Conservation (phyloP, 2,797 vertebrate species). For the Leucoraja ocellata region DNA sequence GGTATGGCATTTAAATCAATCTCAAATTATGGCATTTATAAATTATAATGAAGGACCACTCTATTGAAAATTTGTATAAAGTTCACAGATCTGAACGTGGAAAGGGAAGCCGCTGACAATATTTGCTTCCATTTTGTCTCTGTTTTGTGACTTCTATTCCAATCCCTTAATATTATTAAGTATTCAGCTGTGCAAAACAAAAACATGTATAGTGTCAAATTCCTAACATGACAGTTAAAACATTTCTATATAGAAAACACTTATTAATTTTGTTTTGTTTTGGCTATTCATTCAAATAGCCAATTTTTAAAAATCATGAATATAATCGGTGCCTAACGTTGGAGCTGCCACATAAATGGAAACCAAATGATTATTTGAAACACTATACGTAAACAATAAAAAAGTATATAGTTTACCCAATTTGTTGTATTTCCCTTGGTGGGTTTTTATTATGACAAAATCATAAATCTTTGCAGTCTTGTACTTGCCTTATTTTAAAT, state of each 20-base stretch:
- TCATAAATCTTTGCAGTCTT: conserved; percentile 20
- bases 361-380: conserved; percentile 23
- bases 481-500: conserved; percentile 21
- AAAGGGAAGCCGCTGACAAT: neutral
- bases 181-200: conserved; percentile 16
- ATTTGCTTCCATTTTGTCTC: neutral
- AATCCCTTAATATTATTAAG: neutral
- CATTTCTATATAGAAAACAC: neutral
- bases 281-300: neutral
- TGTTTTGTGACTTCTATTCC: neutral
- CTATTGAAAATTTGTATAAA: neutral
- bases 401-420: neutral
- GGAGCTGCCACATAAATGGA: neutral
- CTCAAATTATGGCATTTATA: neutral
- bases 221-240: neutral
- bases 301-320: no score
- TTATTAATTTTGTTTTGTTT: conserved; percentile 5
- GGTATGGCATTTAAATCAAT: no score
- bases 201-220: neutral
- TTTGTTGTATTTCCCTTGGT: conserved; percentile 24
- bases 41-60: neutral
- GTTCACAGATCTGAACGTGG: neutral
- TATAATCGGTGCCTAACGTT: no score
- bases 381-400: conserved; percentile 18
- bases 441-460: conserved; percentile 18